Conservation (phyloP, 2,888 invertebrate species). For the Amiota minor region DNA sequence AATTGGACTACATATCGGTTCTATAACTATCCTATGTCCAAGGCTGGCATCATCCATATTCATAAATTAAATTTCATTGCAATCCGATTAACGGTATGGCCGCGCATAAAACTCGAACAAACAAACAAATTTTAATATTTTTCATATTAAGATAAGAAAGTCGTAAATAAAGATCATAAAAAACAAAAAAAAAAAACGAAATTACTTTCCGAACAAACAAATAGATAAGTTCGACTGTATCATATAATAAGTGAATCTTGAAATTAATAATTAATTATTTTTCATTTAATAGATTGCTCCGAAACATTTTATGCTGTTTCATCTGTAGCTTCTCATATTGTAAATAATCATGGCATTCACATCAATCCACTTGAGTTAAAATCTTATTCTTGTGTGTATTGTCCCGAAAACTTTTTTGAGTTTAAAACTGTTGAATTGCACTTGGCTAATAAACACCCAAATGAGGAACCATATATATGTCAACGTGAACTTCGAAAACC, state of each 20-base stretch:
- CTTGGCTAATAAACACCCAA: slow-evolving; percentile 45
- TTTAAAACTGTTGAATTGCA: slow-evolving; percentile 38
- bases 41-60: too few species aligned
- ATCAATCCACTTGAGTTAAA: neutral
- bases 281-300: neutral
- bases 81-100: too few species aligned
- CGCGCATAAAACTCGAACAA: too few species aligned
- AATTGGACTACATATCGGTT: too few species aligned
- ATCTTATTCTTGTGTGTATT: slow-evolving; percentile 48
- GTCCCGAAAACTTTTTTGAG: slow-evolving; percentile 26
- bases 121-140: too few species aligned
- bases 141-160: too few species aligned
- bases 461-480: slow-evolving; percentile 40
- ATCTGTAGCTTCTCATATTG: neutral
- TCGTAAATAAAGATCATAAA: too few species aligned
- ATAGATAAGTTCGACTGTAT: too few species aligned
- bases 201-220: too few species aligned
- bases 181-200: too few species aligned
- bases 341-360: neutral
- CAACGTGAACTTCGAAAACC: slow-evolving; percentile 31
- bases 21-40: too few species aligned
- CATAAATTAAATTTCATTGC: too few species aligned
- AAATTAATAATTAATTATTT: neutral
- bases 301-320: neutral
- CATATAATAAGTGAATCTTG: neutral